Conservation (phyloP, 2,888 invertebrate genomes). For the Diarsia mendica region DNA sequence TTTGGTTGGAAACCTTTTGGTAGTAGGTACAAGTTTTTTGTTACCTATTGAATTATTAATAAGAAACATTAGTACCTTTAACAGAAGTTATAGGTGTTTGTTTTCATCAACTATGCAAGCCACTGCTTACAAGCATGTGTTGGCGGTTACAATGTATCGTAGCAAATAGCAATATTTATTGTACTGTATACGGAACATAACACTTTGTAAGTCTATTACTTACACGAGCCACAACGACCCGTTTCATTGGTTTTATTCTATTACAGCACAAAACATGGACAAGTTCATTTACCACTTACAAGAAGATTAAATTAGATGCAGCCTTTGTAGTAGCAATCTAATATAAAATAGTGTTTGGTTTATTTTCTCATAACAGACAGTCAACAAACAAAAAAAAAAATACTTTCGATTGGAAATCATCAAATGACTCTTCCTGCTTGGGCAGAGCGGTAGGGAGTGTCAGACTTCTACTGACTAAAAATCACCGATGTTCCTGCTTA, state of each 20-base stretch:
- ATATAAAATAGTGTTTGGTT: neutral
- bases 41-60: neutral
- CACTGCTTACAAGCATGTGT: neutral
- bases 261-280: conserved; percentile 8
- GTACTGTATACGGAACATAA: neutral
- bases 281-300: neutral
- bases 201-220: conserved; percentile 5
- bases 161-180: neutral
- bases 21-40: neutral
- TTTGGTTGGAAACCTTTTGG: neutral
- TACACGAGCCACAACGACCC: neutral
- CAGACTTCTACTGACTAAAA: too few relatives aligned
- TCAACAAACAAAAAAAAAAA: neutral
- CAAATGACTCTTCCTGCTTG: too few relatives aligned
- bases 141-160: neutral
- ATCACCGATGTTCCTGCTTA: too few relatives aligned
- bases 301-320: conserved; percentile 18
- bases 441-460: too few relatives aligned
- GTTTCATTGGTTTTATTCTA: conserved; percentile 30
- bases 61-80: neutral
- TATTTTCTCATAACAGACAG: neutral
- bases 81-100: neutral
- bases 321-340: neutral
- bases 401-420: too few relatives aligned
- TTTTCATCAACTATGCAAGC: neutral